Conservation (phyloP, 1,140 invertebrate genomes). For the Halictus rubicundus region DNA sequence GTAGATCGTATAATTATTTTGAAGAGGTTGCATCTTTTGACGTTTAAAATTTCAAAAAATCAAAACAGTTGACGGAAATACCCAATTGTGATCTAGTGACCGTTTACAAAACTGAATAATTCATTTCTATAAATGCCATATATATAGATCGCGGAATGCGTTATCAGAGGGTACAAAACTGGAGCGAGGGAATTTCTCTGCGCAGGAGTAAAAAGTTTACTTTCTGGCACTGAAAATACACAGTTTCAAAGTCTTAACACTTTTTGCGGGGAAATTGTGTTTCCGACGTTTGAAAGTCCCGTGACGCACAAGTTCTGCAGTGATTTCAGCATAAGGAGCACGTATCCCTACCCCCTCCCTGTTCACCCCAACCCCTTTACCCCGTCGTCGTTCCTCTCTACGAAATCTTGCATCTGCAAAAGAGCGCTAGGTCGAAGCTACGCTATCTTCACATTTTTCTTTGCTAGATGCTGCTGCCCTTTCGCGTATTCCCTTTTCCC, state of each 20-base stretch:
- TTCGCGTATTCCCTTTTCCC: conserved; percentile 25
- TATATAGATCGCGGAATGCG: neutral
- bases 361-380: neutral
- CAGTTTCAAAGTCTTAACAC: neutral
- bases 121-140: no score
- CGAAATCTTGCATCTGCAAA: conserved; percentile 16
- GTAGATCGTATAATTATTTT: no score
- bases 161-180: neutral
- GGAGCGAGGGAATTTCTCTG: neutral
- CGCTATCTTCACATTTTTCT: conserved; percentile 53
- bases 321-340: conserved; percentile 31
- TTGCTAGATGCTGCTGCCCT: conserved; percentile 48
- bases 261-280: neutral
- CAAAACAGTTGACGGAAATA: no score
- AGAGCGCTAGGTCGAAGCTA: conserved; percentile 7
- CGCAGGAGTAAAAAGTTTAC: neutral
- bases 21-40: no score
- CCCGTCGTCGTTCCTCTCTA: neutral
- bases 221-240: neutral
- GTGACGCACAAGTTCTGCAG: neutral
- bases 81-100: no score
- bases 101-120: no score
- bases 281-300: conserved; percentile 5
- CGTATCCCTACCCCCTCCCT: neutral
- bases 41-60: no score